These are phyloP conservation scores for Conops quadrifasciatus DNA, from an alignment of 2,888 invertebrate species.

Conservation along the genomic window DNA sequence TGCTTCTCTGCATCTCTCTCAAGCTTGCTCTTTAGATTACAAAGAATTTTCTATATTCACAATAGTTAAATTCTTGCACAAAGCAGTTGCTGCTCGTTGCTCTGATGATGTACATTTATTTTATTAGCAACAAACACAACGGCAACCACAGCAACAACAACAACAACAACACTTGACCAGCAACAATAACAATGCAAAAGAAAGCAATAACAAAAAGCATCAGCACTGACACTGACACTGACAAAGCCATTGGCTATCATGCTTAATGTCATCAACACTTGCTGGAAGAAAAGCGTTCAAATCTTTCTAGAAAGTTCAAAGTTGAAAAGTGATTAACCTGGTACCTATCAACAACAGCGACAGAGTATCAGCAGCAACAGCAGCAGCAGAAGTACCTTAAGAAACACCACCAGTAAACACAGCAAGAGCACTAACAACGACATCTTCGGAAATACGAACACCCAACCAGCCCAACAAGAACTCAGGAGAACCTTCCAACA, in stretches of 20 bases:
- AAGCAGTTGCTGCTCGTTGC: too few relatives aligned
- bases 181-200: neutral
- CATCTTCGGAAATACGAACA: too few relatives aligned
- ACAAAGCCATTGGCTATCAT: neutral
- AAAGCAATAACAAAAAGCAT: neutral
- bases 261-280: constrained; percentile 9
- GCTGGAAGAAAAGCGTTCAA: neutral
- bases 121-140: too few relatives aligned
- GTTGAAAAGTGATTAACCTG: constrained; percentile 30
- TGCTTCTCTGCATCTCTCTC: too few relatives aligned
- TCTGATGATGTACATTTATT: too few relatives aligned
- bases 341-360: constrained; percentile 5
- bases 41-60: too few relatives aligned
- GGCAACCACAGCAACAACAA: neutral
- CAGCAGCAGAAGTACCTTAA: neutral
- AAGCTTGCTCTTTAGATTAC: too few relatives aligned
- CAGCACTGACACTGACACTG: neutral
- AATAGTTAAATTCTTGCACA: too few relatives aligned
- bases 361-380: constrained; percentile 17
- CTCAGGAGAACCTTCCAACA: too few relatives aligned
- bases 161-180: neutral
- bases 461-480: too few relatives aligned
- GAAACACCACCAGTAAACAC: neutral
- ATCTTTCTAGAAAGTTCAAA: constrained; percentile 24
- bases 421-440: neutral